Conservation (phyloP, 2,797 vertebrate genomes). For the Micromesistius poutassou region DNA sequence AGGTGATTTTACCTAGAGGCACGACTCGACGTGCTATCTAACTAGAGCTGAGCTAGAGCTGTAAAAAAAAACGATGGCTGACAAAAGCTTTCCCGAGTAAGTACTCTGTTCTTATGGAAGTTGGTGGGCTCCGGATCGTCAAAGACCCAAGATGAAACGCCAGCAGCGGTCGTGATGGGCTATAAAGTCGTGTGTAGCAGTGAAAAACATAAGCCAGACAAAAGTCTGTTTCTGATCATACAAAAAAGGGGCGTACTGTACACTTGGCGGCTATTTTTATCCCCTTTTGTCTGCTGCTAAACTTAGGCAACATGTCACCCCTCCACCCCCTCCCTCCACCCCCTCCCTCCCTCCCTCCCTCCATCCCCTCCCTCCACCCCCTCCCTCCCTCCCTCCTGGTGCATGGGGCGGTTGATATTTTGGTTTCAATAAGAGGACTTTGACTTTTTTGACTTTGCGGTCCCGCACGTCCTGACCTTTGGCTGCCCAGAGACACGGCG, state of each 20-base stretch:
- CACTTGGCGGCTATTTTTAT: slow-evolving; percentile 45
- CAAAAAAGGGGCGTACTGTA: slow-evolving; percentile 18
- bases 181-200: slow-evolving; percentile 8
- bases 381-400: background rate
- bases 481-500: slow-evolving; percentile 33
- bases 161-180: background rate
- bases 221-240: slow-evolving; percentile 48
- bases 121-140: background rate
- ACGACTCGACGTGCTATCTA: background rate
- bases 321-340: slow-evolving; percentile 17
- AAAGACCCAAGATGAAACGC: background rate
- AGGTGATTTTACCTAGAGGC: slow-evolving; percentile 7
- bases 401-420: slow-evolving; percentile 22
- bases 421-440: slow-evolving; percentile 37
- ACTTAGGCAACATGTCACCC: slow-evolving; percentile 39
- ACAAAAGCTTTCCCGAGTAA: background rate
- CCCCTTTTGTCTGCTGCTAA: slow-evolving; percentile 37
- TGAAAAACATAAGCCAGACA: slow-evolving; percentile 19
- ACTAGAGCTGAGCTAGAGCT: background rate
- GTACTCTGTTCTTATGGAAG: background rate
- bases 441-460: slow-evolving; percentile 36
- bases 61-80: background rate
- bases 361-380: too few relatives aligned
- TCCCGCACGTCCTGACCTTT: slow-evolving; percentile 31
- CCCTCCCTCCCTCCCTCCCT: slow-evolving; percentile 14